Percentiles rank a stretch among this genome's conserved stretches.
Conservation (phyloP, 2,797 vertebrate species). For the Macroramphosus scolopax region DNA sequence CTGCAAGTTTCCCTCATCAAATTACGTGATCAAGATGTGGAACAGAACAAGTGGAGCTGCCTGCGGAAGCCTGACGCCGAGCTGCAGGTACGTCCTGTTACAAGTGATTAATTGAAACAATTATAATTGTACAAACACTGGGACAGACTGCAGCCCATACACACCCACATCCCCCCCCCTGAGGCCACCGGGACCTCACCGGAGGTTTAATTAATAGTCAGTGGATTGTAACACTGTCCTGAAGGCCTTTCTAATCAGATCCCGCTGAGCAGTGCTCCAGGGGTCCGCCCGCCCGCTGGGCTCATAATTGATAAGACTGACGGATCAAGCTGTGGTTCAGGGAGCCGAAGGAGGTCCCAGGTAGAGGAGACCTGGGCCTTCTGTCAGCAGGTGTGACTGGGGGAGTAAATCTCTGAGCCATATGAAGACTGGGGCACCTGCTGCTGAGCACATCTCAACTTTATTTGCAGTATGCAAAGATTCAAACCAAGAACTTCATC, state of each 20-base stretch:
- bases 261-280: slow-evolving; percentile 31
- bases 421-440: no score
- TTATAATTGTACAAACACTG: slow-evolving; percentile 43
- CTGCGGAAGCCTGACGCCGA: slow-evolving; percentile 27
- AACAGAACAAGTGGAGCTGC: slow-evolving; percentile 31
- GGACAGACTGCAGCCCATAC: slow-evolving; percentile 21
- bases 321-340: slow-evolving; percentile 22
- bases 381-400: no score
- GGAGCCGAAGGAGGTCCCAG: no score
- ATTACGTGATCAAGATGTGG: slow-evolving; percentile 25
- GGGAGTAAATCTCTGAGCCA: no score
- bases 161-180: slow-evolving; percentile 28
- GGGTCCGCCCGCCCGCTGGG: slow-evolving; percentile 31
- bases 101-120: slow-evolving; percentile 54
- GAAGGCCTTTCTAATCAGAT: slow-evolving; percentile 48
- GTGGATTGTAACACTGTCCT: slow-evolving; percentile 32
- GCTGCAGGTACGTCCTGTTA: slow-evolving; percentile 44
- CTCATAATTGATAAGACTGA: slow-evolving; percentile 38
- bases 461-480: no score
- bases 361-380: no score
- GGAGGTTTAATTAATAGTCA: slow-evolving; percentile 61
- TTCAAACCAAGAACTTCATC: no score
- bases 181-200: slow-evolving; percentile 36
- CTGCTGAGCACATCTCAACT: no score
- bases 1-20: slow-evolving; percentile 23